Evolutionary conservation across 2,888 invertebrate species (phyloP), one percentile per base, ranked within the genome.

Genomic region (Trissonchulus sp.): DNA sequence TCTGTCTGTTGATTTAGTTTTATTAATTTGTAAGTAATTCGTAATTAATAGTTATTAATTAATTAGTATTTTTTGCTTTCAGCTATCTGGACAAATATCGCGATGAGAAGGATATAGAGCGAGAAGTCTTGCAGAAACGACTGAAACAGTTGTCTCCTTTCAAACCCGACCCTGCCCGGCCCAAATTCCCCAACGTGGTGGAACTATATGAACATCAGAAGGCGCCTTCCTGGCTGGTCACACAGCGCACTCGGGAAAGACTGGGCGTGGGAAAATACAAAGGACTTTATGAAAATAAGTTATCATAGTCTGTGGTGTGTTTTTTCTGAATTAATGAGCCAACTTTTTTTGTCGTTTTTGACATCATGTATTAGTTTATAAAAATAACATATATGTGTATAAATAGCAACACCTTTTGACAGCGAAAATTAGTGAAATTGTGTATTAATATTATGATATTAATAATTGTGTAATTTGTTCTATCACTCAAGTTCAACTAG

Each of bases 51-150:
- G 75, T 34, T 15, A 69, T 76, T 74, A 31, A n/a, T n/a, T n/a
- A n/a, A n/a, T n/a, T n/a, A n/a, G n/a, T 63, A 33, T 68, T 76
- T 77, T 74, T 68, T 74, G 77, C 76, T 82, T 84, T 28, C 82
- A 89, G 89, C 72, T 98, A 97, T 86, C 88, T 98, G 89, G 97
- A 99, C 84, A 91, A 90, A 82, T 95, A 97, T 84, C 89, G 94
- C 79, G 94, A 97, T 85, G 90, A 91, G 0, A 94, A 94, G 84
- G 90, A 95, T 82, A 90, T 98, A 1, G 91, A 91, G 77, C 93
- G 94, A 84, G 93, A 96, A 84, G 92, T 91, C 84, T 86, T 97
- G 75, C 83, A 92, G 77, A 90, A 90, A 74, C 92, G 94, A 84
- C 85, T 99, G 75, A 90, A 91, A 79, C 88, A 89, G 75, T 89